phyloP scores from a whole-genome alignment of 2,113 vertebrate genomes.

The Calyptomena viridis region DNA sequence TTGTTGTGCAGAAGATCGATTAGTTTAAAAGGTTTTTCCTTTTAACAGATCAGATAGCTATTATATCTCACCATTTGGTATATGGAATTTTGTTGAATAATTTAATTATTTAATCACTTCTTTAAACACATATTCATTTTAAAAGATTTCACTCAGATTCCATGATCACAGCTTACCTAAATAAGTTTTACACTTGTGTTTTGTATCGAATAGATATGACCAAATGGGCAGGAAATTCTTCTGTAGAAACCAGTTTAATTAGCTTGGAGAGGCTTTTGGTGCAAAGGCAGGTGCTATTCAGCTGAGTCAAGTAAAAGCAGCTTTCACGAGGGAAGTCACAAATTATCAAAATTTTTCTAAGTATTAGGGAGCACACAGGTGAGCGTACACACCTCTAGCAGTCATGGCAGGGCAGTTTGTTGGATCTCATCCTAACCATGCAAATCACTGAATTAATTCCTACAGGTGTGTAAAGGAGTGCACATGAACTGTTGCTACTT shows the following conservation, averaged over 20 bases:
- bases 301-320: neutral
- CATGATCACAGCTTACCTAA: neutral
- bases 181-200: neutral
- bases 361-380: neutral
- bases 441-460: neutral
- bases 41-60: conserved; percentile 71
- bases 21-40: conserved; percentile 74
- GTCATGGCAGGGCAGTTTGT: neutral
- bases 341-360: neutral
- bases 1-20: conserved; percentile 63
- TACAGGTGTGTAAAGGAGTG: neutral
- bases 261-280: neutral
- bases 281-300: neutral
- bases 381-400: neutral
- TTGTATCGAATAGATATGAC: neutral
- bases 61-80: conserved; percentile 62
- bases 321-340: neutral
- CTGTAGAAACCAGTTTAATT: neutral
- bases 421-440: neutral
- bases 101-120: conserved; percentile 52
- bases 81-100: conserved; percentile 56
- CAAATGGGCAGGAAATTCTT: neutral
- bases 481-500: neutral
- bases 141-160: neutral
- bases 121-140: conserved; percentile 31